phyloP scores from a whole-genome alignment of 2,797 vertebrate genomes.

The Sebastes itinus region DNA sequence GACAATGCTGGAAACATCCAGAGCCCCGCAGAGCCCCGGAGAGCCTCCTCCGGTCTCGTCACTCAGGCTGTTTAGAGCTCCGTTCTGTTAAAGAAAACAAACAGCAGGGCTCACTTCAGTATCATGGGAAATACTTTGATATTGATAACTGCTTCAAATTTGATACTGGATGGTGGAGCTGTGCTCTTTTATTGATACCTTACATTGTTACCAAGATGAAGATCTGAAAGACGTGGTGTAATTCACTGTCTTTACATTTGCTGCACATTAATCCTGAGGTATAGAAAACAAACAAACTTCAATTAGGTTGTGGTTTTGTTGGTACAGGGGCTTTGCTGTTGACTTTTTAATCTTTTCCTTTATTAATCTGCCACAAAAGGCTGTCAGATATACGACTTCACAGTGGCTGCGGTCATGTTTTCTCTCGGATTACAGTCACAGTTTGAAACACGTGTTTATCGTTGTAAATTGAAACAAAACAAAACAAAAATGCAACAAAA shows the following conservation, averaged over 20 bases:
- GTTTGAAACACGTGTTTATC: rapidly evolving
- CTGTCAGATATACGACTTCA: not conserved
- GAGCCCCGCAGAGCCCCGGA: not conserved
- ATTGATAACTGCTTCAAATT: constrained; percentile 31
- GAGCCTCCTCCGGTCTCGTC: constrained; percentile 1
- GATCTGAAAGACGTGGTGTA: not conserved
- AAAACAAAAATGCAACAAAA: too few relatives aligned
- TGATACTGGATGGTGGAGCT: not conserved
- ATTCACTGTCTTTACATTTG: not conserved
- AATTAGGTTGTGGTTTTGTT: not conserved
- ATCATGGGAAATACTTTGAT: constrained; percentile 41
- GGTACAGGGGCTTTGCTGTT: not conserved
- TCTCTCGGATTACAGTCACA: too few relatives aligned
- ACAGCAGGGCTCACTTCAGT: constrained; percentile 1
- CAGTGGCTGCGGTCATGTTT: not conserved
- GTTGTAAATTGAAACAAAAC: too few relatives aligned
- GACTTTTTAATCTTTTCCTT: not conserved
- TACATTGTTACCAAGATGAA: constrained; percentile 6
- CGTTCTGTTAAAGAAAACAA: constrained; percentile 9
- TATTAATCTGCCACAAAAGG: not conserved
- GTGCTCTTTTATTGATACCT: constrained; percentile 1
- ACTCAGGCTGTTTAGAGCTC: constrained; percentile 15
- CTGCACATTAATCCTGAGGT: not conserved
- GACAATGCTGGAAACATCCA: constrained; percentile 16
- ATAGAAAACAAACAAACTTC: not conserved